Percentiles rank a stretch among this genome's conserved stretches.
Evolutionary conservation across 2,113 vertebrate genomes (phyloP).

Genomic region (Terrapene triunguis): DNA sequence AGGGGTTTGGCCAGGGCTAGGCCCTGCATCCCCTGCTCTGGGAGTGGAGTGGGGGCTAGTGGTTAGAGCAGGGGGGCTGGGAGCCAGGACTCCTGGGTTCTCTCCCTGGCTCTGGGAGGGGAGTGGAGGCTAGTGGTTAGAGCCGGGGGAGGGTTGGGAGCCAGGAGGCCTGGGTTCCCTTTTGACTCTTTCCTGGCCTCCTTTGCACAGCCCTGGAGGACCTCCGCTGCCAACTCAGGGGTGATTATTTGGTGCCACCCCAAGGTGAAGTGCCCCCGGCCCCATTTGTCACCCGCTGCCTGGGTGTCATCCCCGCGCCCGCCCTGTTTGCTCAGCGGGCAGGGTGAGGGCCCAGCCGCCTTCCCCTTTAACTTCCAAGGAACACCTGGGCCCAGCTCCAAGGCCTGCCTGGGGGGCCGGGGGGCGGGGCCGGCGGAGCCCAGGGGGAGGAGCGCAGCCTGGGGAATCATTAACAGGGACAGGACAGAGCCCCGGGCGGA

Average conservation of each 20-base stretch:
- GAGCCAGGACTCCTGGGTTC: no score
- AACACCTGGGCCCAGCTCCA: background rate
- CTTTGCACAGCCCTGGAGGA: background rate
- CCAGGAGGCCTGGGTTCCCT: constrained; percentile 5
- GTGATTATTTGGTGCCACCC: background rate
- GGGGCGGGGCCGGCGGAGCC: background rate
- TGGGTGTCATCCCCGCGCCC: no score
- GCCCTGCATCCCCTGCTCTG: constrained; percentile 1
- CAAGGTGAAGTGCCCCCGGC: background rate
- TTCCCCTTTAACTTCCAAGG: background rate
- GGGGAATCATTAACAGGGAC: background rate
- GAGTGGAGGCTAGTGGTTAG: no score
- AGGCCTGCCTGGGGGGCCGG: background rate
- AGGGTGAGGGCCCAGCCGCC: background rate
- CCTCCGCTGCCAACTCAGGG: background rate
- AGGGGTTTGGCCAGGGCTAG: background rate
- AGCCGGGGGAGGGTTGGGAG: background rate
- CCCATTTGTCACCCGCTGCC: background rate
- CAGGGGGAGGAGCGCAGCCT: background rate
- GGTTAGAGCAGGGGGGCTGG: background rate
- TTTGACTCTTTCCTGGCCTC: background rate
- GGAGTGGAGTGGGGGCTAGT: background rate
- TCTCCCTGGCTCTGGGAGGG: no score
- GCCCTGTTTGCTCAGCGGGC: background rate
- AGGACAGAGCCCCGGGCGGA: background rate